Evolutionary conservation across 1,140 invertebrate genomes (phyloP), one percentile per base, ranked within the genome.

Genomic region (Lerema accius): DNA sequence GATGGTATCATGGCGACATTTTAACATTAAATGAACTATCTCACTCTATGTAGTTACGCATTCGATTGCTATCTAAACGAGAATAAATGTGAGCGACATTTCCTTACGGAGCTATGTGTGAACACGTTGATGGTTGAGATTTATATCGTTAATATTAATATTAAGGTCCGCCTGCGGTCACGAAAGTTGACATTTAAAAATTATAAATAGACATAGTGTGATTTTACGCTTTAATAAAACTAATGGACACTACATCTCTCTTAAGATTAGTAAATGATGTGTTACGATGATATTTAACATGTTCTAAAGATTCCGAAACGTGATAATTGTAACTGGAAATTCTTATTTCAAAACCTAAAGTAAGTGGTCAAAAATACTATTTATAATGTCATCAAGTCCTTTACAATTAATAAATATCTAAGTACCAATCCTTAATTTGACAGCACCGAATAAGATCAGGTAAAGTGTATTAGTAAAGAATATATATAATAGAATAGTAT

Each of bases 1-100:
- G 63, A 65, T 65, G 26, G 32, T 28, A 65, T 65, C 63, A 4
- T 10, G 40, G 17, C 32, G 63, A 65, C 46, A 55, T 50, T 65
- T 37, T 53, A 60, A 65, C 45, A 51, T 14, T 45, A 60, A 48
- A 48, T 48, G 26, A 3, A 37, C 17, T 48, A 17, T 48, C 55
- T 60, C 42, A 50, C 43, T 61, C 45, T 60, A 53, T 60, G 49
- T 51, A 5, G 14, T 32, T 26, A 65, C 56, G 40, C 26, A 42
- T 53, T 37, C 1, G 63, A 65, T 65, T 28, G 9, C 55, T 62
- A 67, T 67, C 64, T 62, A 28, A 48, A 48, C 45, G 26, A 26
- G 45, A 48, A 46, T 46, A 46, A 23, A 48, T 48, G 45, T 32
- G 28, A 49, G n/a, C 11, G 23, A 49, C 46, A 49, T 49, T 49